phyloP scores from a whole-genome alignment of 2,888 invertebrate species.

The Euproctis similis region DNA sequence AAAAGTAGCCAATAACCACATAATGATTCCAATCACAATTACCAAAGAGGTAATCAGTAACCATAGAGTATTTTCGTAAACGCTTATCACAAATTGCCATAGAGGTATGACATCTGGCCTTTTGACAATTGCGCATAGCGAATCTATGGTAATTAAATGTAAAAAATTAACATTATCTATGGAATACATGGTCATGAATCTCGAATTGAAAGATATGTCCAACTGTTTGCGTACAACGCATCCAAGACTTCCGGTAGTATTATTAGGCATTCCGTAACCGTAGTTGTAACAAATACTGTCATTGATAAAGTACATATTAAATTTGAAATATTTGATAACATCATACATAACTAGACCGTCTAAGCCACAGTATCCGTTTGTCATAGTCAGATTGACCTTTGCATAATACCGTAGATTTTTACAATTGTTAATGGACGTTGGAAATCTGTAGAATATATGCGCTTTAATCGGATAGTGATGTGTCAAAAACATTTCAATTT shows the following conservation, averaged over 20 bases:
- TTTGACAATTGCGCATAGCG: constrained; percentile 33
- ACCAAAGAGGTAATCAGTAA: constrained; percentile 12
- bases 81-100: constrained; percentile 32
- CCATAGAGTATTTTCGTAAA: constrained; percentile 12
- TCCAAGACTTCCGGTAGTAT: constrained; percentile 33
- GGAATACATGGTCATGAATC: constrained; percentile 37
- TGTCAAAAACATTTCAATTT: constrained; percentile 18
- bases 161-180: constrained; percentile 25
- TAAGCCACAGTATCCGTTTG: constrained; percentile 35
- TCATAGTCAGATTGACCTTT: constrained; percentile 17
- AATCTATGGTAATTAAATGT: constrained; percentile 28
- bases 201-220: constrained; percentile 48
- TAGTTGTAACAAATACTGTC: constrained; percentile 9
- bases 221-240: constrained; percentile 27
- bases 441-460: constrained; percentile 37
- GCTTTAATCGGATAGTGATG: constrained; percentile 34
- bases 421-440: constrained; percentile 37
- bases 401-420: constrained; percentile 25
- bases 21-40: constrained; percentile 18
- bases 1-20: constrained; percentile 26
- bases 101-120: constrained; percentile 27
- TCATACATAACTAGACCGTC: constrained; percentile 43
- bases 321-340: constrained; percentile 30
- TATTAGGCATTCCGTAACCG: constrained; percentile 22
- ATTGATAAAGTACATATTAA: constrained; percentile 21